Evolutionary conservation across 1,140 invertebrate genomes (phyloP).

Genomic region (Drosophila sulfurigaster): DNA sequence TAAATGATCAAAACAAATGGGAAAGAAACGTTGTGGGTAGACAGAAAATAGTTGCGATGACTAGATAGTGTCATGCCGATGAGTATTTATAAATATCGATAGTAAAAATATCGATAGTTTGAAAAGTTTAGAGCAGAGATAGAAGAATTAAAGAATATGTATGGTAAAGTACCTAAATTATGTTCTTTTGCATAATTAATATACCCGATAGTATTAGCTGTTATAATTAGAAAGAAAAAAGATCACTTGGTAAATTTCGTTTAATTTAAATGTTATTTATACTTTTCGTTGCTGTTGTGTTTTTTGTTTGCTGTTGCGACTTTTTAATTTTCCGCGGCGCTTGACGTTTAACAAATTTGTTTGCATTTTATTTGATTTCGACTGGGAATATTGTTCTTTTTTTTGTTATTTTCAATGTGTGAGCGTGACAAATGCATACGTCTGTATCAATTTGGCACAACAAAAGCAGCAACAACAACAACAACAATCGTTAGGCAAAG

Average conservation of each 20-base stretch:
- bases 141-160: no score
- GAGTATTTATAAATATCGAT: constrained; percentile 18
- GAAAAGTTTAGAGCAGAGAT: no score
- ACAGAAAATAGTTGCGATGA: not conserved
- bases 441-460: constrained; percentile 42
- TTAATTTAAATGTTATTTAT: constrained; percentile 33
- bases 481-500: constrained; percentile 63
- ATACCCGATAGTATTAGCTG: not conserved
- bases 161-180: no score
- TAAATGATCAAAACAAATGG: constrained; percentile 32
- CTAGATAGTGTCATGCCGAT: not conserved
- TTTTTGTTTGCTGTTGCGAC: constrained; percentile 14
- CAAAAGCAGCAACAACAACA: constrained; percentile 14
- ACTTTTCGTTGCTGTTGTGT: constrained; percentile 8
- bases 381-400: constrained; percentile 17
- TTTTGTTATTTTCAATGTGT: constrained; percentile 19
- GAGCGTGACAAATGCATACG: constrained; percentile 60
- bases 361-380: constrained; percentile 55
- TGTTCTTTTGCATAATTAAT: not conserved
- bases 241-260: constrained; percentile 40
- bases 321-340: constrained; percentile 47
- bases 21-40: not conserved
- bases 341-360: constrained; percentile 51
- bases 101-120: not conserved
- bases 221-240: constrained; percentile 8